Evolutionary conservation across 1,140 invertebrate species (phyloP).

Genomic region (Cecropterus lyciades): DNA sequence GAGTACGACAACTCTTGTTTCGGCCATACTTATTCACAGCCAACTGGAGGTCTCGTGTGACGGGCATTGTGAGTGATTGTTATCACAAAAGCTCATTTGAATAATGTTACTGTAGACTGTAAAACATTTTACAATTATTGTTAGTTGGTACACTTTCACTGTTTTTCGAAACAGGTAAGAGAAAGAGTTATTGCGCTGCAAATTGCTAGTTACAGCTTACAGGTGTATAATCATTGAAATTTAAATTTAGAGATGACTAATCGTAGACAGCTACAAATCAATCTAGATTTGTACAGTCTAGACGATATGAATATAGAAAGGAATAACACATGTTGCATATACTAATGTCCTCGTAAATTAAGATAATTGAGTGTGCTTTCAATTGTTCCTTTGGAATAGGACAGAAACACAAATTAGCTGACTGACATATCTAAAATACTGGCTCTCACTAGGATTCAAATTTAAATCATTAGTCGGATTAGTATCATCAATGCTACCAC

Average conservation of each 20-base stretch:
- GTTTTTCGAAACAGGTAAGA: slow-evolving; percentile 25
- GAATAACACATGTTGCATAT: too few relatives aligned
- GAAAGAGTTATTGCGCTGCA: slow-evolving; percentile 9
- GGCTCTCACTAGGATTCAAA: too few relatives aligned
- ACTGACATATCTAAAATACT: too few relatives aligned
- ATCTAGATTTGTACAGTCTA: not conserved
- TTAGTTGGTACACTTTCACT: slow-evolving; percentile 49
- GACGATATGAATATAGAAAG: too few relatives aligned
- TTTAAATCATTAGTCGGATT: too few relatives aligned
- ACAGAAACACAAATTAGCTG: too few relatives aligned
- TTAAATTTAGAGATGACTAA: not conserved
- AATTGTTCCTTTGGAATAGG: too few relatives aligned
- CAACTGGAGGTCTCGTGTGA: slow-evolving; percentile 50
- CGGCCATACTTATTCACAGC: slow-evolving; percentile 45
- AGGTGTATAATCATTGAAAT: not conserved
- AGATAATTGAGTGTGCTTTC: too few relatives aligned
- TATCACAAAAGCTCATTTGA: slow-evolving; percentile 54
- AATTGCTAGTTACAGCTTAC: slow-evolving; percentile 12
- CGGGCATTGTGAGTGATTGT: slow-evolving; percentile 46
- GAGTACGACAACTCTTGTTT: slow-evolving; percentile 53
- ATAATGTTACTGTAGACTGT: slow-evolving; percentile 46
- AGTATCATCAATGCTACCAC: too few relatives aligned
- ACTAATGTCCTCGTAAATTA: too few relatives aligned
- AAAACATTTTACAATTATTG: slow-evolving; percentile 39
- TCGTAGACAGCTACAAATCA: not conserved